Evolutionary conservation across 2,113 vertebrate genomes (phyloP).

Genomic region (Cnemophilus loriae): DNA sequence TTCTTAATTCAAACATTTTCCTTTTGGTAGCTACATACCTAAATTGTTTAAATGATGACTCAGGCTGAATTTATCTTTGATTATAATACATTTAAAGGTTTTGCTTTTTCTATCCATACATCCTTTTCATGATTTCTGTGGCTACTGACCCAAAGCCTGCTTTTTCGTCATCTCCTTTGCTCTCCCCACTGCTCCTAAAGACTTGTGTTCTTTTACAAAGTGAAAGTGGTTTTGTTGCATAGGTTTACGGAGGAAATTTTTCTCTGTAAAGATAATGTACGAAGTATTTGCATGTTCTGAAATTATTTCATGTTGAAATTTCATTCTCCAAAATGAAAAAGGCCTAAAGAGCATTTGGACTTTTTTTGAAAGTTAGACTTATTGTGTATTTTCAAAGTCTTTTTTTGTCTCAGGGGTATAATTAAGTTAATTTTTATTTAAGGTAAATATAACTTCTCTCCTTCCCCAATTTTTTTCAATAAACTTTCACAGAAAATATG

Average conservation of each 20-base stretch:
- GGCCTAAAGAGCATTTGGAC: not conserved
- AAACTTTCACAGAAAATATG: not conserved
- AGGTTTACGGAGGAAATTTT: not conserved
- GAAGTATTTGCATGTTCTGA: not conserved
- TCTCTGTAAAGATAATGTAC: not conserved
- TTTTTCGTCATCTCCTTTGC: not conserved
- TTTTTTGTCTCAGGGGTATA: not conserved
- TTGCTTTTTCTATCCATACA: not conserved
- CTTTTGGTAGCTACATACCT: not conserved
- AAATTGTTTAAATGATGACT: not conserved
- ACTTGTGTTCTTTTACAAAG: not conserved
- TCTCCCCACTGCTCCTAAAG: not conserved
- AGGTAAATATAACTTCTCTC: not conserved
- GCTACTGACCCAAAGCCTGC: not conserved
- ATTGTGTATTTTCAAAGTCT: not conserved
- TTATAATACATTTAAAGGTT: not conserved
- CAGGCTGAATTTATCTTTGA: not conserved
- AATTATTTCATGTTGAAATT: not conserved
- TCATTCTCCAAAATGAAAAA: not conserved
- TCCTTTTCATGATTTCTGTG: not conserved
- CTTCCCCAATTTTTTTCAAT: not conserved
- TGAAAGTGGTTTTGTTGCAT: not conserved
- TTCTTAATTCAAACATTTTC: not conserved
- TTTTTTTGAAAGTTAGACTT: not conserved
- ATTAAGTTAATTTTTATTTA: not conserved